phyloP scores from a whole-genome alignment of 2,797 vertebrate species.

The Sebastolobus altivelis region DNA sequence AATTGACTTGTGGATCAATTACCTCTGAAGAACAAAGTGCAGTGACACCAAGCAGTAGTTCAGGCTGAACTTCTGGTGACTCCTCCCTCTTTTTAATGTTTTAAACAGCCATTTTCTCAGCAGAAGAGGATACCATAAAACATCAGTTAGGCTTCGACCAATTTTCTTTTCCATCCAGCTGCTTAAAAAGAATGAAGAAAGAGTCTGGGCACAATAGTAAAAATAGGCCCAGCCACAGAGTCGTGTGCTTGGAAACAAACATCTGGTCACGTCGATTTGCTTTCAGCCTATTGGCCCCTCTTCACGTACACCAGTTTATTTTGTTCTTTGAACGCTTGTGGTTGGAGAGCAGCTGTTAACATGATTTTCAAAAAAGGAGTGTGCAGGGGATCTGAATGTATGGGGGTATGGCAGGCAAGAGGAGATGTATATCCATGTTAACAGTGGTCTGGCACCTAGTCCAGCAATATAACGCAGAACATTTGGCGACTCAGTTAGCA shows the following conservation, averaged over 20 bases:
- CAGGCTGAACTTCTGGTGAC: conserved; percentile 70
- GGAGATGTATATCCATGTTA: conserved; percentile 73
- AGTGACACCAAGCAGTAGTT: conserved; percentile 55
- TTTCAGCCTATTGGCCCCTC: conserved; percentile 75
- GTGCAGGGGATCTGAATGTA: conserved; percentile 72
- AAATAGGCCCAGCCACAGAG: conserved; percentile 85
- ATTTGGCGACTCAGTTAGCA: conserved; percentile 55
- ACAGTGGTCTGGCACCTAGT: conserved; percentile 72
- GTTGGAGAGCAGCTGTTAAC: conserved; percentile 79
- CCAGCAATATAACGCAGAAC: conserved; percentile 61
- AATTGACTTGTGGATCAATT: conserved; percentile 53
- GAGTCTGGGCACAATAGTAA: conserved; percentile 85
- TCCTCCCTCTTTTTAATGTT: conserved; percentile 85
- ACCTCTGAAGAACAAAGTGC: conserved; percentile 65
- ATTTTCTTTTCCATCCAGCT: conserved; percentile 86
- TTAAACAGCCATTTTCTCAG: conserved; percentile 83
- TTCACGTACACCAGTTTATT: conserved; percentile 83
- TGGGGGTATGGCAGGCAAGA: conserved; percentile 55
- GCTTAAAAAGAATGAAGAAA: conserved; percentile 84
- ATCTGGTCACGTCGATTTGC: conserved; percentile 84
- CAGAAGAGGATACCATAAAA: conserved; percentile 86
- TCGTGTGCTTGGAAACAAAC: conserved; percentile 86
- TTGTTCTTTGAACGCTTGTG: conserved; percentile 84
- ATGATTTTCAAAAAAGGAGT: conserved; percentile 74
- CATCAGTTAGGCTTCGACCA: conserved; percentile 83